Percentiles rank a stretch among this genome's conserved stretches.
Conservation (phyloP, 2,888 invertebrate genomes). For the Acanthosepion esculentum region DNA sequence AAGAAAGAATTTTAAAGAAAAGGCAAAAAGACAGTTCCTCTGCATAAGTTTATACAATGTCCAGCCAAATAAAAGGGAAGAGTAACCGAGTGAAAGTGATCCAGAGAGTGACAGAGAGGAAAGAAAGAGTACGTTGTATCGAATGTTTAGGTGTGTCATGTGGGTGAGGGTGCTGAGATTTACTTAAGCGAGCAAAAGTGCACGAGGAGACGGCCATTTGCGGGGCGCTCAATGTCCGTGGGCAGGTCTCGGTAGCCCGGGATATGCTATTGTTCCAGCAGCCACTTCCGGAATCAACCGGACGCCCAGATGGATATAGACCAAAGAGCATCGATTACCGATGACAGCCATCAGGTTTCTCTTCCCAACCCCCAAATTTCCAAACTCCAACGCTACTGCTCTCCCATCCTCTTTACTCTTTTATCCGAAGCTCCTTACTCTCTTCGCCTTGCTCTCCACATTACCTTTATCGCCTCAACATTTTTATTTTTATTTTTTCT, state of each 20-base stretch:
- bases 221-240: neutral
- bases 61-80: neutral
- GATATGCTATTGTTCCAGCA: neutral
- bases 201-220: slow-evolving; percentile 1
- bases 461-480: no score
- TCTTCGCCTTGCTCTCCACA: no score
- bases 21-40: no score
- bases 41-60: neutral
- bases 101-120: neutral
- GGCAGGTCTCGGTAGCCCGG: neutral
- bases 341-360: neutral
- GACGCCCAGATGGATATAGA: slow-evolving; percentile 9
- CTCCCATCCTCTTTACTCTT: neutral
- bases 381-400: neutral
- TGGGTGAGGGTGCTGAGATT: neutral
- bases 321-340: slow-evolving; percentile 33
- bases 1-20: no score
- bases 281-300: slow-evolving; percentile 12
- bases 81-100: neutral
- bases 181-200: neutral
- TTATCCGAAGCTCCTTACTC: no score
- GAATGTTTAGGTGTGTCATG: neutral
- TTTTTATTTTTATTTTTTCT: no score
- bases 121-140: neutral
- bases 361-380: neutral